Evolutionary conservation across 2,113 vertebrate genomes (phyloP).

Genomic region (Struthidea cinerea): DNA sequence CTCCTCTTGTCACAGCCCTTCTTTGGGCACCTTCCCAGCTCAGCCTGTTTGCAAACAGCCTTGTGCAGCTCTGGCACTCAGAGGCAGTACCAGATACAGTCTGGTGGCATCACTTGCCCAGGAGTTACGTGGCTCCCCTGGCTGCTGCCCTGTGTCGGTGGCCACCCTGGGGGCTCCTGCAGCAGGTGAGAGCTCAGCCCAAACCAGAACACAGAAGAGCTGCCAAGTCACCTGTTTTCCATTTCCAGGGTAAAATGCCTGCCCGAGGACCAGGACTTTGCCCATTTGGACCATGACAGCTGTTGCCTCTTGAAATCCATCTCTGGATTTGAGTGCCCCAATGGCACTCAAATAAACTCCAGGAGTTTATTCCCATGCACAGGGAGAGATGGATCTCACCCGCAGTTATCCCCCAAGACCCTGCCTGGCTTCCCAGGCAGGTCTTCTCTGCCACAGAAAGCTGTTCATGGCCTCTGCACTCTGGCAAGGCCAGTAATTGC

Average conservation of each 20-base stretch:
- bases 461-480: background rate
- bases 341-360: background rate
- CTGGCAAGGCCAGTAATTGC: background rate
- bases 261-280: background rate
- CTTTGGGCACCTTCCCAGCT: background rate
- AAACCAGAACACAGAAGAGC: background rate
- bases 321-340: background rate
- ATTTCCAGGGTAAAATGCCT: background rate
- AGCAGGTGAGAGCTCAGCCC: background rate
- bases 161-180: background rate
- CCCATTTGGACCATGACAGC: background rate
- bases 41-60: background rate
- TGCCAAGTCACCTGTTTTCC: background rate
- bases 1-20: background rate
- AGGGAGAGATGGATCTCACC: conserved; percentile 1
- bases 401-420: background rate
- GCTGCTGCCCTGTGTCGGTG: background rate
- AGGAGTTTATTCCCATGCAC: background rate
- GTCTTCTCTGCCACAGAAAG: background rate
- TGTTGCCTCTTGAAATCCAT: background rate
- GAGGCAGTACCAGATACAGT: accelerated
- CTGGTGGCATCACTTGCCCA: background rate
- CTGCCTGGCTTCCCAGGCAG: background rate
- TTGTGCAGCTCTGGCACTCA: background rate
- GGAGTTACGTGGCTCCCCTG: accelerated